Evolutionary conservation across 2,888 invertebrate species (phyloP).

Genomic region (Rhingia campestris): DNA sequence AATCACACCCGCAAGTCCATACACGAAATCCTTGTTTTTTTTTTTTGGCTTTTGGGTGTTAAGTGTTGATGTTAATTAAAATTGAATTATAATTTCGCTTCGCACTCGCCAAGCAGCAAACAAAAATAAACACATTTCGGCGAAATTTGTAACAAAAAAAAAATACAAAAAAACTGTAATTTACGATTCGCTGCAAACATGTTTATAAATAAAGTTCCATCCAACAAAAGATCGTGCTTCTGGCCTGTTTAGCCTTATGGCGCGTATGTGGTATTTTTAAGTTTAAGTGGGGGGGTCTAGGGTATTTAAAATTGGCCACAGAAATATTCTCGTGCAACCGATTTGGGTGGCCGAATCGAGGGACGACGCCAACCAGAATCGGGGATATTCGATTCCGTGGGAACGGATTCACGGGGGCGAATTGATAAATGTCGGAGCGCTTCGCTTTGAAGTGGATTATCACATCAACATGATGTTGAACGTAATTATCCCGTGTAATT

Average conservation of each 20-base stretch:
- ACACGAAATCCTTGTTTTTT: background rate
- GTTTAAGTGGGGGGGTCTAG: background rate
- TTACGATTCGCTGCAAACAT: slow-evolving; percentile 25
- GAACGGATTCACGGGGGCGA: background rate
- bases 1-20: background rate
- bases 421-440: slow-evolving; percentile 31
- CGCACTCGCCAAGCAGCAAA: background rate
- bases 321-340: background rate
- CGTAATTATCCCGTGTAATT: slow-evolving; percentile 25
- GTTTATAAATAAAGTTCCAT: slow-evolving; percentile 31
- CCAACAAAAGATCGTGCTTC: slow-evolving; percentile 14
- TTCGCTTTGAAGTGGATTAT: slow-evolving; percentile 50
- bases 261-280: background rate
- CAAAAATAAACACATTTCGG: background rate
- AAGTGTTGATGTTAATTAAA: background rate
- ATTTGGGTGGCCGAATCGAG: no score
- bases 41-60: background rate
- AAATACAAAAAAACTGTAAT: background rate
- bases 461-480: slow-evolving; percentile 37
- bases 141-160: slow-evolving; percentile 1
- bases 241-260: slow-evolving; percentile 8
- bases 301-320: slow-evolving; percentile 12
- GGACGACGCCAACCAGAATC: no score
- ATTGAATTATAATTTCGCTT: background rate
- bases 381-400: background rate